A percentile compares a stretch with the other conserved stretches of the same genome.
phyloP scores from a whole-genome alignment of 2,888 invertebrate species.

The Tromatobia lineatoria region DNA sequence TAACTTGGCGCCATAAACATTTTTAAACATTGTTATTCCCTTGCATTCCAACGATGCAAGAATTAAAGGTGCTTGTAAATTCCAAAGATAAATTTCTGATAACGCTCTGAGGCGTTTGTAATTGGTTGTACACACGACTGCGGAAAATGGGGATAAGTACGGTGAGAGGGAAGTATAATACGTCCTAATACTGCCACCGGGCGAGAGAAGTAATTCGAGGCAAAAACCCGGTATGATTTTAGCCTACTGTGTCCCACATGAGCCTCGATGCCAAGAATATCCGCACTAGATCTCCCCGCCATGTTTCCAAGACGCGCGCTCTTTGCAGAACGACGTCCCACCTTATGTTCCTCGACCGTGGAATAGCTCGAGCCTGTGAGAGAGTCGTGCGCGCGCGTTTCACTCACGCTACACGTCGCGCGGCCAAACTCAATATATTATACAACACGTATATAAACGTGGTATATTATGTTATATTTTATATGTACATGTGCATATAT shows the following conservation, averaged over 20 bases:
- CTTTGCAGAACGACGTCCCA: slow-evolving; percentile 47
- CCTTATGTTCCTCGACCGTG: slow-evolving; percentile 54
- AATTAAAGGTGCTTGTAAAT: background rate
- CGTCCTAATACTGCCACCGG: slow-evolving; percentile 59
- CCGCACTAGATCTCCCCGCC: slow-evolving; percentile 72
- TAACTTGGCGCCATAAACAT: no score
- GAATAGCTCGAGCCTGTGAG: slow-evolving; percentile 43
- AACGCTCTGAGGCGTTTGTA: background rate
- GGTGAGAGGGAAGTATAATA: background rate
- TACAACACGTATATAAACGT: slow-evolving; percentile 23
- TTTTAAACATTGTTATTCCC: no score
- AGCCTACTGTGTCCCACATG: slow-evolving; percentile 74
- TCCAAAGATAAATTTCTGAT: background rate
- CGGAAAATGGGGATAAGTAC: background rate
- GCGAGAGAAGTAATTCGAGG: slow-evolving; percentile 67
- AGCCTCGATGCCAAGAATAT: slow-evolving; percentile 76
- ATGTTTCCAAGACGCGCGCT: slow-evolving; percentile 54
- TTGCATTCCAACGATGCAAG: no score
- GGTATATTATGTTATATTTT: background rate
- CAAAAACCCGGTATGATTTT: slow-evolving; percentile 70
- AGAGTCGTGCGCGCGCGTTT: background rate
- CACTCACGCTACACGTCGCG: background rate
- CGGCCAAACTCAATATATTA: slow-evolving; percentile 45
- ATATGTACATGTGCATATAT: background rate
- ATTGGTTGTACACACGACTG: background rate